Conservation (phyloP, 2,888 invertebrate genomes). For the Platycheirus rosarum region DNA sequence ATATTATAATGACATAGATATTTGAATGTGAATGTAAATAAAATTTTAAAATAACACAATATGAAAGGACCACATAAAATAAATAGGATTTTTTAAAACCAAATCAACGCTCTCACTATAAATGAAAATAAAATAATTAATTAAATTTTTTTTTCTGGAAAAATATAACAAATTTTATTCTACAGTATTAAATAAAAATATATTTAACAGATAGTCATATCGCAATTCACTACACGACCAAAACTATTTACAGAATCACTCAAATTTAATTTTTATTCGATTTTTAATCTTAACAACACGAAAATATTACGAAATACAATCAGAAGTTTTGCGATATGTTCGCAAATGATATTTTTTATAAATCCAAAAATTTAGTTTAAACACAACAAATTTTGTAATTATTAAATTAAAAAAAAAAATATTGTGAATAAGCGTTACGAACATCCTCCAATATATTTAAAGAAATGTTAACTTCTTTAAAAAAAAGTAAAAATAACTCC, state of each 20-base stretch:
- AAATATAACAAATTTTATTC: neutral
- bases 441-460: constrained; percentile 5
- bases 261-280: neutral
- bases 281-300: neutral
- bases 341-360: constrained; percentile 38
- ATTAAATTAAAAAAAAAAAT: too few relatives aligned
- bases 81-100: constrained; percentile 7
- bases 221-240: constrained; percentile 59
- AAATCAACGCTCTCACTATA: constrained; percentile 39
- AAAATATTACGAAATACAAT: constrained; percentile 27
- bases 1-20: constrained; percentile 29
- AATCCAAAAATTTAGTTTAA: neutral
- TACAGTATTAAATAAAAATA: constrained; percentile 15
- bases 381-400: too few relatives aligned
- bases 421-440: neutral
- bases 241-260: constrained; percentile 28
- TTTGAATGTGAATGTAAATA: constrained; percentile 39
- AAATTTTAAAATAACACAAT: constrained; percentile 11
- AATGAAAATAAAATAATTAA: constrained; percentile 16
- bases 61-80: constrained; percentile 58
- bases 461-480: too few relatives aligned
- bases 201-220: too few relatives aligned
- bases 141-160: constrained; percentile 36
- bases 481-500: too few relatives aligned
- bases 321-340: constrained; percentile 51